These are phyloP conservation scores for Acipenser ruthenus DNA, from an alignment of 2,797 vertebrate species.

Conservation along the genomic window DNA sequence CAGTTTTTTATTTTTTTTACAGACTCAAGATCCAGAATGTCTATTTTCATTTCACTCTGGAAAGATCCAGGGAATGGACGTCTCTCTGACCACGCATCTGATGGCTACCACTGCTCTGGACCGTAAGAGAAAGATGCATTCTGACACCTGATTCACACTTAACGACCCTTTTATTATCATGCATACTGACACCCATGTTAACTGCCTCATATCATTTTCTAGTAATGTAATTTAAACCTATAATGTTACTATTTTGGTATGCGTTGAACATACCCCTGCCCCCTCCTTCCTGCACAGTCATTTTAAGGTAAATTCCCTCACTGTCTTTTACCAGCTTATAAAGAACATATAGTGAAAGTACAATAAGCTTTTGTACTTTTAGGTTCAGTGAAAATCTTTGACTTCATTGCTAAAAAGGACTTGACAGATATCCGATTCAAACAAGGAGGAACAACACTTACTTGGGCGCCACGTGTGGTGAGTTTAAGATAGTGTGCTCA, in stretches of 20 bases:
- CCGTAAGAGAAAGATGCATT: constrained; percentile 50
- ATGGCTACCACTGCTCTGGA: constrained; percentile 80
- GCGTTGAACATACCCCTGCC: no score
- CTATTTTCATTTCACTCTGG: constrained; percentile 80
- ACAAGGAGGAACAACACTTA: constrained; percentile 76
- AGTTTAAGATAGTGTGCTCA: constrained; percentile 20
- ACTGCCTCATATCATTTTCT: not conserved
- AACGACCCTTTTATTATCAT: not conserved
- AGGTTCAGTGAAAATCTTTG: constrained; percentile 83
- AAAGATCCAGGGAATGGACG: constrained; percentile 64
- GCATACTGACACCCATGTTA: not conserved
- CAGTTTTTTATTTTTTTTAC: not conserved
- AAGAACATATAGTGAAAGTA: no score
- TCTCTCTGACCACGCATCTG: constrained; percentile 72
- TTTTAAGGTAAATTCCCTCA: not conserved
- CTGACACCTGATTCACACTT: not conserved
- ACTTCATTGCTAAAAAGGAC: constrained; percentile 68
- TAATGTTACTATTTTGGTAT: no score
- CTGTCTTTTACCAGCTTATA: not conserved
- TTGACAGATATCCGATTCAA: constrained; percentile 65
- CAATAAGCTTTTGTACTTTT: not conserved
- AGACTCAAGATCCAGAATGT: constrained; percentile 77
- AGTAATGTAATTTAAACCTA: no score
- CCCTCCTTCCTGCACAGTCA: no score
- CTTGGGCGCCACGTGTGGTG: constrained; percentile 70